A percentile compares a stretch with the other conserved stretches of the same genome.
phyloP scores from a whole-genome alignment of 1,140 invertebrate species.

The Thaumatotibia leucotreta region DNA sequence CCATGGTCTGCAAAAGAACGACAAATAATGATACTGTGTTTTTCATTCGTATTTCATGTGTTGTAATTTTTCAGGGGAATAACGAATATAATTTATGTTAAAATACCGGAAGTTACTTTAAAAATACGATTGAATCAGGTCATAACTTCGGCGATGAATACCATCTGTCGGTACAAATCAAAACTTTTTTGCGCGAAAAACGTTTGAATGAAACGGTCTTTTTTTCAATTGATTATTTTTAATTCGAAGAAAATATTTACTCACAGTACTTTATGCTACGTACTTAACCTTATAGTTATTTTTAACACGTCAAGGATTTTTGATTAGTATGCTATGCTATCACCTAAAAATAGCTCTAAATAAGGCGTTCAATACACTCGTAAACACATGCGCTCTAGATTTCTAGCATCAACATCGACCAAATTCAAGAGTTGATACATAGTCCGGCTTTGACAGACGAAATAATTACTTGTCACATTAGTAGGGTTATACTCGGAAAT shows the following conservation, averaged over 20 bases:
- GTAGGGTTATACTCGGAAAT: constrained; percentile 30
- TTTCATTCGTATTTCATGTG: too few species aligned
- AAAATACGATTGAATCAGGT: too few species aligned
- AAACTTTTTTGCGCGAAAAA: too few species aligned
- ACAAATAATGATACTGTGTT: too few species aligned
- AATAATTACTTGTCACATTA: constrained; percentile 28
- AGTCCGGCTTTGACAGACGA: constrained; percentile 1
- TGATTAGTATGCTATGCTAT: background rate
- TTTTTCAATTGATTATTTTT: background rate
- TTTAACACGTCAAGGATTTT: background rate
- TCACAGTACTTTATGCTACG: too few species aligned
- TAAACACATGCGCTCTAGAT: constrained; percentile 64
- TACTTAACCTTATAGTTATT: background rate
- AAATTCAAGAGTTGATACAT: constrained; percentile 29
- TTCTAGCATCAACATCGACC: constrained; percentile 26
- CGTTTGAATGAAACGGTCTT: background rate
- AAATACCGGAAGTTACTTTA: too few species aligned
- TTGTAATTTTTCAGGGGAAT: too few species aligned
- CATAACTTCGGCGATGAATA: too few species aligned
- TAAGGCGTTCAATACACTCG: constrained; percentile 64
- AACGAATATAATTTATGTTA: too few species aligned
- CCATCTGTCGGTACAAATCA: too few species aligned
- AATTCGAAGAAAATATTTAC: too few species aligned
- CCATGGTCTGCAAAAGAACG: too few species aligned
- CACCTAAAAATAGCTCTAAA: constrained; percentile 60